Base-by-base conservation (phyloP, 2,113 vertebrate species). In the Pterocles burchelli region DNA sequence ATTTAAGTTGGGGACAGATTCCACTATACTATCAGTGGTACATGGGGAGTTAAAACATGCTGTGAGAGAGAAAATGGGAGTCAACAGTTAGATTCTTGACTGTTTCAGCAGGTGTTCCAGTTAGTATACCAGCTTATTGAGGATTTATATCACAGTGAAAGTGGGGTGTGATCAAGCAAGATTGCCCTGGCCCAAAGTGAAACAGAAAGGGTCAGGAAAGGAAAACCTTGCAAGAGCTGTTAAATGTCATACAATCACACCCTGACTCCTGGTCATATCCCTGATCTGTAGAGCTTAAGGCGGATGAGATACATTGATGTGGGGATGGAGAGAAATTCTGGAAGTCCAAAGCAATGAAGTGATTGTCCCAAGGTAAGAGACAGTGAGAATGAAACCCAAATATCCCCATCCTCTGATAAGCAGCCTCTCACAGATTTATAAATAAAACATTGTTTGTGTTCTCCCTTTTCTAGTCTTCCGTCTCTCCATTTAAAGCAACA, bases 391-490 rank as follows among this genome's bases (percentile, higher is more conserved):
- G 65, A 66, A 62, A 34, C 13, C 20, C 22, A 65, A 34, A 71
- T 59, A 78, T 58, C 13, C 24, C 55, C 22, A 9, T 65, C 21
- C 13, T 48, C 17, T 67, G 33, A n/a, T 18, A 66, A 61, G 24
- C 0, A 1, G 18, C 6, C 11, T 36, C 7, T 46, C 17, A 34
- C 22, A 36, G 9, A n/a, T 36, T 34, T 24, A 4, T 14, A 38
- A 66, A 49, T 45, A 75, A 77, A 59, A 41, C 8, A 66, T 57
- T 16, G 6, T 38, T 65, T 13, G 0, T 84, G 9, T 82, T 88
- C 70, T 91, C 10, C 18, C 52, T 79, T 85, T 71, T 57, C 49
- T 70, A 24, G 17, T 61, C 20, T 89, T 52, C 20, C 43, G 28
- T 43, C 8, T 19, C 29, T 63, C 49, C 18, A n/a, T 65, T 72